Conservation (phyloP, 2,888 invertebrate genomes). For the Tryphoninae sp. region DNA sequence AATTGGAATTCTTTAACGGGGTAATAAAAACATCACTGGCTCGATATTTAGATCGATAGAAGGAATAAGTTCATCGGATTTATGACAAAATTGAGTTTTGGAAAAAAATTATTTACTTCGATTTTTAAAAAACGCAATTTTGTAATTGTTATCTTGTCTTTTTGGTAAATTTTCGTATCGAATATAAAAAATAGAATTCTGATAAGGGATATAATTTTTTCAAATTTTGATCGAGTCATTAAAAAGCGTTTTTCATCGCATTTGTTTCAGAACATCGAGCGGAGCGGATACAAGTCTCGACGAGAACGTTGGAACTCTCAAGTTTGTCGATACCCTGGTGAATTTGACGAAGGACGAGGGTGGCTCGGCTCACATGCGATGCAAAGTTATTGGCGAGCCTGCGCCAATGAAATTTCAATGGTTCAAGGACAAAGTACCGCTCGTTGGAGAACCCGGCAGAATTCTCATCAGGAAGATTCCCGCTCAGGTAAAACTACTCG, state of each 20-base stretch:
- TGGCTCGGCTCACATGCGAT: conserved; percentile 84
- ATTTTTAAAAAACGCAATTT: no score
- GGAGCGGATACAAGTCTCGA: conserved; percentile 68
- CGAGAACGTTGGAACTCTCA: conserved; percentile 81
- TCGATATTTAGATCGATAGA: no score
- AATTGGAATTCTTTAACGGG: no score
- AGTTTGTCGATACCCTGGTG: conserved; percentile 82
- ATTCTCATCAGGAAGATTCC: conserved; percentile 80
- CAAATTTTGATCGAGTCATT: background rate
- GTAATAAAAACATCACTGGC: no score
- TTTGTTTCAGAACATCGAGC: conserved; percentile 65
- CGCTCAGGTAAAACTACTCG: conserved; percentile 68
- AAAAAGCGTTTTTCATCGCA: background rate
- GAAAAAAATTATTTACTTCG: no score
- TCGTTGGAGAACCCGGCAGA: conserved; percentile 81
- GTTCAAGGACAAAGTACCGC: conserved; percentile 84
- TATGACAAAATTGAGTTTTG: no score
- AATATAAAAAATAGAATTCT: no score
- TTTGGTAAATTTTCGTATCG: conserved; percentile 10
- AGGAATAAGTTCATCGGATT: no score
- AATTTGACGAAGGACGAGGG: conserved; percentile 85
- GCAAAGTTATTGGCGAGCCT: conserved; percentile 86
- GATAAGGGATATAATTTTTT: no score
- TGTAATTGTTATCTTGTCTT: no score
- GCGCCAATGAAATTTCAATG: conserved; percentile 84